These are phyloP conservation scores for Bedellia somnulentella DNA, from an alignment of 2,888 invertebrate genomes.

Conservation along the genomic window DNA sequence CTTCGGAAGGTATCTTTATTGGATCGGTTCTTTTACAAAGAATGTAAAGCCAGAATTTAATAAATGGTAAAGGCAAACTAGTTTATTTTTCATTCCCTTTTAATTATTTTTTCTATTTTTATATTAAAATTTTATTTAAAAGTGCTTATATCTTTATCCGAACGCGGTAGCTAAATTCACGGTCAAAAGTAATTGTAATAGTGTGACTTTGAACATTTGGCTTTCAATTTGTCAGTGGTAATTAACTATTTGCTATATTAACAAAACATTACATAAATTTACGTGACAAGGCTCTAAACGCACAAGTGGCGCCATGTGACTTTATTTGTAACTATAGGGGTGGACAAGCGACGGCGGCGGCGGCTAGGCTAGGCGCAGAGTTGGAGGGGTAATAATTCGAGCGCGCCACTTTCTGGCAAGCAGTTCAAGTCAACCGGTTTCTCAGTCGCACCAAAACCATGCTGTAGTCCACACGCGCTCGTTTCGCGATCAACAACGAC, in stretches of 20 bases:
- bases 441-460: slow-evolving; percentile 44
- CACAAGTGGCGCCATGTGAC: slow-evolving; percentile 55
- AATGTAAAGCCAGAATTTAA: slow-evolving; percentile 48
- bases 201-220: too few species aligned
- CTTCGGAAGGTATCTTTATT: slow-evolving; percentile 49
- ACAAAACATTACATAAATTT: slow-evolving; percentile 59
- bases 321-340: slow-evolving; percentile 49
- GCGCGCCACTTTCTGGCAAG: slow-evolving; percentile 26
- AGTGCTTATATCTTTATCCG: too few species aligned
- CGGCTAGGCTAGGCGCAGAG: too few species aligned
- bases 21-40: slow-evolving; percentile 45
- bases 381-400: slow-evolving; percentile 30
- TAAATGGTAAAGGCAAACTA: too few species aligned
- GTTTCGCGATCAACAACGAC: slow-evolving; percentile 29
- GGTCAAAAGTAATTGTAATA: too few species aligned
- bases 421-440: slow-evolving; percentile 18
- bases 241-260: slow-evolving; percentile 51
- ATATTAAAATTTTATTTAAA: too few species aligned
- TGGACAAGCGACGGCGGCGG: slow-evolving; percentile 28
- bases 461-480: slow-evolving; percentile 41
- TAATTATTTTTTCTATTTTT: too few species aligned
- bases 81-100: too few species aligned
- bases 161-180: too few species aligned
- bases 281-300: slow-evolving; percentile 37
- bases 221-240: too few species aligned